These are phyloP conservation scores for Myopa tessellatipennis DNA, from an alignment of 2,888 invertebrate species.

Conservation along the genomic window DNA sequence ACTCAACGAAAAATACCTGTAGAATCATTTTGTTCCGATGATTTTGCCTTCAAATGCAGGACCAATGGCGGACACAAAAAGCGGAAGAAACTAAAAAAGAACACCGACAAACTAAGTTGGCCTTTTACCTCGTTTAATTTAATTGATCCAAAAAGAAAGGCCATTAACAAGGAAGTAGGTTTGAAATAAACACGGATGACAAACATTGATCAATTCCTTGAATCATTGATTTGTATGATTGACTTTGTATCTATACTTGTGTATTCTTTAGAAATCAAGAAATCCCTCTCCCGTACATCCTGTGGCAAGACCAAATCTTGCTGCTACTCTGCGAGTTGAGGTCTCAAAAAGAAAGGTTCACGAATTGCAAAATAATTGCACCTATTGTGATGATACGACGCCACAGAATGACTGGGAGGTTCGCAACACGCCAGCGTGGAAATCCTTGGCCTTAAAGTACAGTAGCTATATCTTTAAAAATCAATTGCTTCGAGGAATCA, in stretches of 20 bases:
- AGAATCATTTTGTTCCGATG: slow-evolving; percentile 50
- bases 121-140: slow-evolving; percentile 55
- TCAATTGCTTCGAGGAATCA: not conserved
- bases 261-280: slow-evolving; percentile 40
- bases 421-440: slow-evolving; percentile 67
- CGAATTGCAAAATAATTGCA: slow-evolving; percentile 61
- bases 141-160: slow-evolving; percentile 38
- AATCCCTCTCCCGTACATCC: slow-evolving; percentile 64
- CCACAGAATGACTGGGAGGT: slow-evolving; percentile 66
- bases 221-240: too few species aligned
- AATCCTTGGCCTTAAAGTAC: slow-evolving; percentile 63
- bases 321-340: slow-evolving; percentile 66
- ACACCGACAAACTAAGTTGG: slow-evolving; percentile 39
- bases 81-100: slow-evolving; percentile 41
- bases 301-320: slow-evolving; percentile 65
- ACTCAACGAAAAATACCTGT: slow-evolving; percentile 55
- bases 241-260: too few species aligned
- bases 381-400: slow-evolving; percentile 57
- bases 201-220: too few species aligned
- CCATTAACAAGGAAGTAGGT: not conserved
- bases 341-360: slow-evolving; percentile 62
- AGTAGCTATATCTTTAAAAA: slow-evolving; percentile 24
- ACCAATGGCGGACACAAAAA: slow-evolving; percentile 46
- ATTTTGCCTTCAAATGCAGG: slow-evolving; percentile 41
- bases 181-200: not conserved